A percentile compares a stretch with the other conserved stretches of the same genome.
These are phyloP conservation scores for Elaeidobius kamerunicus DNA, from an alignment of 2,888 invertebrate species.

Conservation along the genomic window DNA sequence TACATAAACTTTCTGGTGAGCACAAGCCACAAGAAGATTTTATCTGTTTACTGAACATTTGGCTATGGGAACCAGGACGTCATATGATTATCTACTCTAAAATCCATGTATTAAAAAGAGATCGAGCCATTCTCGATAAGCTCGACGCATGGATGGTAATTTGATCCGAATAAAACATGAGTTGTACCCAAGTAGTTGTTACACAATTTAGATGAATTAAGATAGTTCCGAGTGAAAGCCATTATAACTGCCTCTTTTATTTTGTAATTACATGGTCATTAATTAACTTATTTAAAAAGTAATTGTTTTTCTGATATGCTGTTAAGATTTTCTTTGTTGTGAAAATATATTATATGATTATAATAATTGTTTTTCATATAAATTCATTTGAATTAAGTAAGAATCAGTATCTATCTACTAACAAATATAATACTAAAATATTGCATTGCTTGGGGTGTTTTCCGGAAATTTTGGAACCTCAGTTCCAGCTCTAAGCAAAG, in stretches of 20 bases:
- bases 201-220: conserved; percentile 47
- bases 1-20: conserved; percentile 18
- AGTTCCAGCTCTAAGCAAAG: too few relatives aligned
- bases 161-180: neutral
- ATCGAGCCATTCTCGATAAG: neutral
- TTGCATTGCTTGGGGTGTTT: too few relatives aligned
- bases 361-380: too few relatives aligned
- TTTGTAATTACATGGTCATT: conserved; percentile 13
- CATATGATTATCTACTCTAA: neutral
- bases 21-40: conserved; percentile 17
- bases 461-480: too few relatives aligned
- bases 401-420: too few relatives aligned
- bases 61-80: neutral
- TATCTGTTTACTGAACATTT: conserved; percentile 12
- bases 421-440: too few relatives aligned
- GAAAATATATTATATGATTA: too few relatives aligned
- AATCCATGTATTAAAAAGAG: neutral
- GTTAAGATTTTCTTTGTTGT: neutral
- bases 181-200: conserved; percentile 43
- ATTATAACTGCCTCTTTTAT: conserved; percentile 5
- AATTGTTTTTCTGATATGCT: conserved; percentile 6
- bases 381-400: too few relatives aligned
- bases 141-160: neutral
- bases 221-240: conserved; percentile 47
- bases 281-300: neutral